phyloP scores from a whole-genome alignment of 1,140 invertebrate genomes.

The Danaus plexippus region DNA sequence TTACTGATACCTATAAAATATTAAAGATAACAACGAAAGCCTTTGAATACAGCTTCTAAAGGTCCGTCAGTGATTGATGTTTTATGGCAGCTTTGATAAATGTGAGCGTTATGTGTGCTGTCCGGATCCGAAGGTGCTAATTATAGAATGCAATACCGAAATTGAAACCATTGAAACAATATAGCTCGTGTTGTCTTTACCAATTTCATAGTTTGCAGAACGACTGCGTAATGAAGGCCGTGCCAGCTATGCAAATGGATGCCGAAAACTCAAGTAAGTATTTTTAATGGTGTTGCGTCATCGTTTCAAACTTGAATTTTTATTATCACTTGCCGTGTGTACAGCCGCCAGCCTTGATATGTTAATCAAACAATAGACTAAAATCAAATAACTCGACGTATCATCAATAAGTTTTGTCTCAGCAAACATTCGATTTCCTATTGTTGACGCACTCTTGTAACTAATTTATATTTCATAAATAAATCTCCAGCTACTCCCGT shows the following conservation, averaged over 20 bases:
- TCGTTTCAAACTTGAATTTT: slow-evolving; percentile 71
- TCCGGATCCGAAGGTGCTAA: slow-evolving; percentile 55
- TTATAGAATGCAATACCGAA: slow-evolving; percentile 68
- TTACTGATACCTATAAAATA: slow-evolving; percentile 70
- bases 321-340: slow-evolving; percentile 69
- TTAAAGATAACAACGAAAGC: slow-evolving; percentile 66
- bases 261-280: slow-evolving; percentile 68
- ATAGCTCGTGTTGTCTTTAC: slow-evolving; percentile 62
- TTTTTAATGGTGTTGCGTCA: slow-evolving; percentile 71
- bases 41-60: slow-evolving; percentile 43
- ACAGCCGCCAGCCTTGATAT: slow-evolving; percentile 68
- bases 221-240: slow-evolving; percentile 68
- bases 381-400: slow-evolving; percentile 61
- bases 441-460: slow-evolving; percentile 28
- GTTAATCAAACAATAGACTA: slow-evolving; percentile 67
- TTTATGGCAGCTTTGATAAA: slow-evolving; percentile 62
- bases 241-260: slow-evolving; percentile 64
- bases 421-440: slow-evolving; percentile 48
- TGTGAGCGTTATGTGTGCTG: slow-evolving; percentile 40
- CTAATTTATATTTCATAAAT: slow-evolving; percentile 8
- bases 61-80: slow-evolving; percentile 48
- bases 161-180: slow-evolving; percentile 70
- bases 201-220: slow-evolving; percentile 70
- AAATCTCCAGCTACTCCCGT: no score
- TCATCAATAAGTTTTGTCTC: slow-evolving; percentile 58